Evolutionary conservation across 35 echinoderm and acorn worm species (phyloP).

Genomic region (Anneissia japonica): DNA sequence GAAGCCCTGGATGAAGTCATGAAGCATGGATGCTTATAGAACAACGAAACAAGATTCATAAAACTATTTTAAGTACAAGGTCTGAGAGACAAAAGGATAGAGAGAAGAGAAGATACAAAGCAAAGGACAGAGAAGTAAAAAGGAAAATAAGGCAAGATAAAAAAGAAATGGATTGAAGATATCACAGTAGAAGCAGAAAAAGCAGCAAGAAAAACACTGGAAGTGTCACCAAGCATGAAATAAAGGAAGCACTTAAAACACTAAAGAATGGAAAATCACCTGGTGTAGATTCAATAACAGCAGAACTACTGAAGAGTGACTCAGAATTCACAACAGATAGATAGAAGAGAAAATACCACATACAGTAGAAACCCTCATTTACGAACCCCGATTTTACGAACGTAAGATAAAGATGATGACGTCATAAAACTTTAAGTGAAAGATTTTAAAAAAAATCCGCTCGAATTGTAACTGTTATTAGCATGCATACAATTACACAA

Average conservation of each 20-base stretch:
- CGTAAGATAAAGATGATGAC: too few species aligned
- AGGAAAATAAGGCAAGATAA: neutral
- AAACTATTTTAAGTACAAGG: too few species aligned
- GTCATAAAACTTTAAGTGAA: too few species aligned
- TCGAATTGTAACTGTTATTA: too few species aligned
- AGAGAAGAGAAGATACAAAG: neutral
- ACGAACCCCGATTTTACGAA: too few species aligned
- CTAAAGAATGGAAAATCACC: conserved; percentile 8
- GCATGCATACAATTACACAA: too few species aligned
- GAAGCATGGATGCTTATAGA: neutral
- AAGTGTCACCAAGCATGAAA: neutral
- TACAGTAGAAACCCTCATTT: too few species aligned
- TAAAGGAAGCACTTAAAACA: neutral
- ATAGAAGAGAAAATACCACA: too few species aligned
- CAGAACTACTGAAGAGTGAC: conserved; percentile 5
- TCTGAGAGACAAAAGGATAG: neutral
- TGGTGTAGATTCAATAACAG: conserved; percentile 12
- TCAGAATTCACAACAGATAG: neutral
- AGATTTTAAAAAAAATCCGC: too few species aligned
- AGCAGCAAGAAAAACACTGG: conserved; percentile 19
- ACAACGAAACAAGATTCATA: too few species aligned
- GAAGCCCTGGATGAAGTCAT: too few species aligned
- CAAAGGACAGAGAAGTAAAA: neutral
- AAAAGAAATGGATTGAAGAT: neutral
- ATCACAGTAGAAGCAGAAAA: neutral